Percentiles rank a stretch among this genome's conserved stretches.
Evolutionary conservation across 2,888 invertebrate genomes (phyloP).

Genomic region (Nemotelus nigrinus): DNA sequence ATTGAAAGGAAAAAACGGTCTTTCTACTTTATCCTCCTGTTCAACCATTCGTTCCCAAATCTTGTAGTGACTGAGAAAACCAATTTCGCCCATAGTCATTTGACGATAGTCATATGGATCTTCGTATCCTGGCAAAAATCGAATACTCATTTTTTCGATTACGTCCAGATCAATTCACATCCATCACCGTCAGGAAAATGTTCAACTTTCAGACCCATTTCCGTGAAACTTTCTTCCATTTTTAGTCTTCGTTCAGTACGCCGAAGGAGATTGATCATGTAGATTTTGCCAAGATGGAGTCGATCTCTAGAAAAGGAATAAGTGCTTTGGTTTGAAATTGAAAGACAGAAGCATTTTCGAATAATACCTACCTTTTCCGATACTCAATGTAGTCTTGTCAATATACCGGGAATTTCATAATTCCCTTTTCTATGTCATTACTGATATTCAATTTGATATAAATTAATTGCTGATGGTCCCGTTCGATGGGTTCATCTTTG

Average conservation of each 20-base stretch:
- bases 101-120: conserved; percentile 93
- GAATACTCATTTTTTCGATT: conserved; percentile 72
- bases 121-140: conserved; percentile 81
- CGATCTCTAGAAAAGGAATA: conserved; percentile 67
- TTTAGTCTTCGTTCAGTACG: conserved; percentile 79
- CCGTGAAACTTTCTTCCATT: conserved; percentile 83
- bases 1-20: no score
- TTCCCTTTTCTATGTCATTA: conserved; percentile 65
- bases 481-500: conserved; percentile 69
- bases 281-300: conserved; percentile 81
- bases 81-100: conserved; percentile 97
- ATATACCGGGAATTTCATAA: not conserved
- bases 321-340: no score
- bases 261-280: conserved; percentile 90
- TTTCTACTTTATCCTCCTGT: conserved; percentile 67
- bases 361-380: conserved; percentile 11
- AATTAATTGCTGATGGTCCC: conserved; percentile 76
- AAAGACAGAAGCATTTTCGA: not conserved
- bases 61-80: conserved; percentile 93
- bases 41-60: conserved; percentile 82
- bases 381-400: not conserved
- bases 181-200: conserved; percentile 90
- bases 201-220: conserved; percentile 82
- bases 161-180: conserved; percentile 73
- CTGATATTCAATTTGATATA: conserved; percentile 82